These are phyloP conservation scores for Mustelus asterias DNA, from an alignment of 2,113 vertebrate genomes.

Conservation along the genomic window DNA sequence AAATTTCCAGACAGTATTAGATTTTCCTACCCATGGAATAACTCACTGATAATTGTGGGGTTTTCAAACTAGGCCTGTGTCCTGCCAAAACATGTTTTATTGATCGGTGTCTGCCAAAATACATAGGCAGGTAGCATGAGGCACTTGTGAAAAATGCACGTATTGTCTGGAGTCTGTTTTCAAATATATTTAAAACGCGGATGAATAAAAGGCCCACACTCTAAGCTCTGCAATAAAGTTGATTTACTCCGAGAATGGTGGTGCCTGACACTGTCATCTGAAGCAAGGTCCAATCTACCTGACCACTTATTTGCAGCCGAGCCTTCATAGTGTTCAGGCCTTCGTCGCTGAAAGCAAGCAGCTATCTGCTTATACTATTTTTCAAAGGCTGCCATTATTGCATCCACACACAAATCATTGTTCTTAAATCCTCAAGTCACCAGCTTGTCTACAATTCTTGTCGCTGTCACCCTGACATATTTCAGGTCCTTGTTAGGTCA, in stretches of 20 bases:
- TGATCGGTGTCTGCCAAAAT: neutral
- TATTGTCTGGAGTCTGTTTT: neutral
- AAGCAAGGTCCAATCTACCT: neutral
- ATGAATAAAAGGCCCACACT: neutral
- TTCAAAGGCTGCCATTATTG: neutral
- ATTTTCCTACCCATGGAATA: neutral
- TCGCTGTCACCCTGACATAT: neutral
- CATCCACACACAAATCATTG: neutral
- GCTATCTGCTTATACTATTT: neutral
- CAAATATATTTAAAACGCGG: neutral
- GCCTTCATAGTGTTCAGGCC: neutral
- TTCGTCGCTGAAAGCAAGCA: neutral
- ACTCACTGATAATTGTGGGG: neutral
- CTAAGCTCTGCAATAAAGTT: neutral
- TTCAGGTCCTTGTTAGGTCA: neutral
- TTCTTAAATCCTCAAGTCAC: neutral
- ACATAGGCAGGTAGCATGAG: neutral
- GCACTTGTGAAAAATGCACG: neutral
- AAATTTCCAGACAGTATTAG: neutral
- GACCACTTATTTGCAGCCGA: neutral
- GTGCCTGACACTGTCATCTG: neutral
- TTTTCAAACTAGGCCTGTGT: neutral
- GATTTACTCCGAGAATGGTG: neutral
- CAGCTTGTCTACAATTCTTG: neutral
- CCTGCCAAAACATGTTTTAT: neutral